Percentiles rank a stretch among this genome's conserved stretches.
These are phyloP conservation scores for Mandrillus leucophaeus DNA, from an alignment of 2,113 vertebrate species.

Conservation along the genomic window DNA sequence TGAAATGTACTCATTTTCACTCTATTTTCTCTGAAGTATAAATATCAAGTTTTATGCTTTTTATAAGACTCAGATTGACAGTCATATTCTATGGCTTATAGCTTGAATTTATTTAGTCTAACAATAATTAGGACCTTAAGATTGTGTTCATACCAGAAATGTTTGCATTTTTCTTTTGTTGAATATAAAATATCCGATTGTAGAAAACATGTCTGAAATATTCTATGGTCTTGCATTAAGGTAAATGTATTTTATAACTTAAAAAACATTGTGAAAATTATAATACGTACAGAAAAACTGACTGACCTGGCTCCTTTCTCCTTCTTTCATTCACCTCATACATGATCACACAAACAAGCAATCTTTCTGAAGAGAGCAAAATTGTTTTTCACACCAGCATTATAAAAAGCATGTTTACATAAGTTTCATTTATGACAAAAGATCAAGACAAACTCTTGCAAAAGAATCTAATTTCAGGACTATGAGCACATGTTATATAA, in stretches of 20 bases:
- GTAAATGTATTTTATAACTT: neutral
- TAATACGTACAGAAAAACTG: neutral
- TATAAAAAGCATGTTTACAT: neutral
- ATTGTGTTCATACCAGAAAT: neutral
- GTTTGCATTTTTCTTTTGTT: neutral
- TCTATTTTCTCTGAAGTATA: neutral
- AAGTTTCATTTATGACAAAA: neutral
- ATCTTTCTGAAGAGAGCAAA: neutral
- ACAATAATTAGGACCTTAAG: neutral
- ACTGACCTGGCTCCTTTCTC: neutral
- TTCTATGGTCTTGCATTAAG: neutral
- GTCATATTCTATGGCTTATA: neutral
- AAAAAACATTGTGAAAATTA: neutral
- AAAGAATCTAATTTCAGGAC: neutral
- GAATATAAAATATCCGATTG: neutral
- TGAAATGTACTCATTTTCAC: neutral
- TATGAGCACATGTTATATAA: neutral
- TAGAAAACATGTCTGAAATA: neutral
- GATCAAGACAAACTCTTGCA: neutral
- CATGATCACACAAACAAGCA: neutral
- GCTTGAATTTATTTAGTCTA: neutral
- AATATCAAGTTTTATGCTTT: neutral
- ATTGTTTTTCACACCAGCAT: neutral
- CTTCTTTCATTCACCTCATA: neutral
- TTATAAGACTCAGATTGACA: neutral